Base-by-base conservation (phyloP, 1,140 invertebrate species). In the Drosophila novamexicana region DNA sequence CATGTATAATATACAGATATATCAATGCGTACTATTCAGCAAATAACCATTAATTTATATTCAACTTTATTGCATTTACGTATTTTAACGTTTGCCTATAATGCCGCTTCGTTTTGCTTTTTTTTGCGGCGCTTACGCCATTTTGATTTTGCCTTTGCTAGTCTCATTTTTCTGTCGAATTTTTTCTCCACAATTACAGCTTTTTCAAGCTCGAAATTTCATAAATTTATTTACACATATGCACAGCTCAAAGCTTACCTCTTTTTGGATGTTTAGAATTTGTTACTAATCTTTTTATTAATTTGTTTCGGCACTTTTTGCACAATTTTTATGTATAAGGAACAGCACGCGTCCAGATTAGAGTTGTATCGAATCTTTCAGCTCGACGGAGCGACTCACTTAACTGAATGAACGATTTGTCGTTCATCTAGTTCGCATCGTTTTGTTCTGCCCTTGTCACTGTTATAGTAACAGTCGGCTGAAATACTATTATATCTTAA, bases 91-190 rank as follows among this genome's bases (percentile, higher is more conserved):
- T 47, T 56, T 54, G 8, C 3, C 10, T 64, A 44, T 61, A 62
- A 12, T n/a, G 52, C 63, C 57, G 70, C 49, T 66, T 44, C 53
- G 36, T 50, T 45, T 64, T 65, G 14, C 14, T 39, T 22, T 40
- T 14, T 80, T 85, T 75, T 44, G 74, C 75, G 73, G 9, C 42
- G 73, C 63, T 82, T 77, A 75, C 82, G 82, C 82, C 82, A 86
- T 86, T 82, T 86, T 86, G 82, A 49, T 82, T 86, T 86, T 81
- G 29, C 47, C 50, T 63, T 57, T 63, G 57, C 61, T 47, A 16
- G 57, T n/a, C 57, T 29, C 42, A 59, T 10, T 57, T 44, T 59
- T 47, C 40, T 8, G 2, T 22, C n/a, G 0, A 54, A 16, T 47
- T 44, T 73, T 14, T 44, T 44, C 14, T n/a, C 44, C 7, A 8